Evolutionary conservation across 92 coral and sea anemone genomes (phyloP).

Genomic region (Epizoanthus illoricatus): DNA sequence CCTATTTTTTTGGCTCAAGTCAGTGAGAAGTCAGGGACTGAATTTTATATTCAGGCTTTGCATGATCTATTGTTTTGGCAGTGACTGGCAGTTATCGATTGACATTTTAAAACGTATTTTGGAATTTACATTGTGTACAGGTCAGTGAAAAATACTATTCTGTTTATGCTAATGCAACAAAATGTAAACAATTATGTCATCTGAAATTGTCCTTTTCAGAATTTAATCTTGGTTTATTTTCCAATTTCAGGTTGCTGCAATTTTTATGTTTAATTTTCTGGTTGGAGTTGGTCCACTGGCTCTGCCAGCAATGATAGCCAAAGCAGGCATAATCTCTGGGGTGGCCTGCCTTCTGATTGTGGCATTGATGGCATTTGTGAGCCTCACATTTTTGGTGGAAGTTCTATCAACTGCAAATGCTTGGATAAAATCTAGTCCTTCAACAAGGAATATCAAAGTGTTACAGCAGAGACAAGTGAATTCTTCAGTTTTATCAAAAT

Average conservation of each 20-base stretch:
- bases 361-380: constrained; percentile 70
- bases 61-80: no score
- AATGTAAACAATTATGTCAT: no score
- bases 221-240: no score
- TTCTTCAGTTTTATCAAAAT: constrained; percentile 22
- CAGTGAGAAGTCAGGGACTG: no score
- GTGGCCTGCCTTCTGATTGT: constrained; percentile 56
- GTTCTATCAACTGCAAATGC: constrained; percentile 80
- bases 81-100: no score
- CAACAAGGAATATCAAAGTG: background rate
- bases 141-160: no score
- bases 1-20: no score
- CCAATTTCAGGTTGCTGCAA: constrained; percentile 59
- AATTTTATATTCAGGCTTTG: no score
- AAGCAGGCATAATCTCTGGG: constrained; percentile 76
- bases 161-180: no score
- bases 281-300: constrained; percentile 81
- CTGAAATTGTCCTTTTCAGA: no score
- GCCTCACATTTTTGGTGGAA: constrained; percentile 66
- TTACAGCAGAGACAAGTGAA: background rate
- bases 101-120: no score
- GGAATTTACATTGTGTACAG: no score
- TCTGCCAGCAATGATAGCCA: constrained; percentile 75
- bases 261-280: constrained; percentile 73
- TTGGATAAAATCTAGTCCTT: constrained; percentile 55